Conservation (phyloP, 2,888 invertebrate species). For the Drosophila ochracea region DNA sequence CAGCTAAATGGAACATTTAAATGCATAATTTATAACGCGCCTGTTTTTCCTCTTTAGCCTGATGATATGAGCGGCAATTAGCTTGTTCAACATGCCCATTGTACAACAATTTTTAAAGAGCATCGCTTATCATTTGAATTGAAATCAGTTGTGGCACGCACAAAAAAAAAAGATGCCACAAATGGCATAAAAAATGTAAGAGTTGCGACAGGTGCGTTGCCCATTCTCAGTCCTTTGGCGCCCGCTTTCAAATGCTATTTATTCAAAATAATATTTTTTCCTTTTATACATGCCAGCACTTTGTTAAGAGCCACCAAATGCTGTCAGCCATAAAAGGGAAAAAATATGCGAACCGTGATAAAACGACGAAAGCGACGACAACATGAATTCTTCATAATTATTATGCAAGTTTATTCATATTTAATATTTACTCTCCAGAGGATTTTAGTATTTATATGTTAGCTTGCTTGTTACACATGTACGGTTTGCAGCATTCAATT, state of each 20-base stretch:
- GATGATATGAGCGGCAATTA: slow-evolving; percentile 37
- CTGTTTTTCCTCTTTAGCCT: slow-evolving; percentile 6
- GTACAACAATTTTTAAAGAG: slow-evolving; percentile 33
- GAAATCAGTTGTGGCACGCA: slow-evolving; percentile 5
- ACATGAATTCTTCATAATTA: slow-evolving; percentile 46
- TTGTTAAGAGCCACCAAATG: slow-evolving; percentile 26
- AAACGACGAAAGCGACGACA: slow-evolving; percentile 35
- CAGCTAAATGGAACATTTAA: slow-evolving; percentile 45
- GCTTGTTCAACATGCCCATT: slow-evolving; percentile 13
- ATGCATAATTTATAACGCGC: slow-evolving; percentile 54
- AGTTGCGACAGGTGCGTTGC: slow-evolving; percentile 11
- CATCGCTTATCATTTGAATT: slow-evolving; percentile 44
- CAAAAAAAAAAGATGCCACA: background rate
- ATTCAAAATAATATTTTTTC: slow-evolving; percentile 11
- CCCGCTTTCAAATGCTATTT: slow-evolving; percentile 26
- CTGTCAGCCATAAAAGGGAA: slow-evolving; percentile 37
- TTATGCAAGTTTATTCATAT: slow-evolving; percentile 48
- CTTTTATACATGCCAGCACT: slow-evolving; percentile 25
- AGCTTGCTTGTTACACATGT: slow-evolving; percentile 18
- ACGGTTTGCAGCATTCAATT: slow-evolving; percentile 28
- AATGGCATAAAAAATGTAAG: slow-evolving; percentile 20
- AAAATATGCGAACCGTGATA: slow-evolving; percentile 28
- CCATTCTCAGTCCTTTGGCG: background rate
- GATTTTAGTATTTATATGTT: slow-evolving; percentile 26
- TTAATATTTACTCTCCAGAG: slow-evolving; percentile 36